A percentile compares a stretch with the other conserved stretches of the same genome.
phyloP scores from a whole-genome alignment of 1,140 invertebrate genomes.

The Acromyrmex heyeri region DNA sequence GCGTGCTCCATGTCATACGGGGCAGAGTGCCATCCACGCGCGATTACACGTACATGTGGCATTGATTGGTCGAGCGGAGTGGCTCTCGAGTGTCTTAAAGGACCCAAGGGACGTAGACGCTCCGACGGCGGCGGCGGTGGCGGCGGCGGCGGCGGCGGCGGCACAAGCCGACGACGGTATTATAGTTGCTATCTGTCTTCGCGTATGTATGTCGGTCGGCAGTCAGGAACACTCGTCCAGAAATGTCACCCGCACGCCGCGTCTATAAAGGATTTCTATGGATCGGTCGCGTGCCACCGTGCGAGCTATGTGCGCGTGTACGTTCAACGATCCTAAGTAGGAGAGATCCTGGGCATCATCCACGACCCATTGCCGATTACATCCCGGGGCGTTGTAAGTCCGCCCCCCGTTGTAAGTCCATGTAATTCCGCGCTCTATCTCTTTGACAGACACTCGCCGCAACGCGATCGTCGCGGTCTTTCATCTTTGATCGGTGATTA shows the following conservation, averaged over 20 bases:
- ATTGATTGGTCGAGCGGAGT: conserved; percentile 77
- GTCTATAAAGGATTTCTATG: conserved; percentile 83
- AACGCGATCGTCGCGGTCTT: conserved; percentile 10
- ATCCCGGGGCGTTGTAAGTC: conserved; percentile 69
- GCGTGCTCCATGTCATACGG: conserved; percentile 28
- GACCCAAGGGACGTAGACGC: conserved; percentile 72
- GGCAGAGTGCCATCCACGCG: conserved; percentile 59
- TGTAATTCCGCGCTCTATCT: conserved; percentile 73
- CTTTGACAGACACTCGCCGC: conserved; percentile 60
- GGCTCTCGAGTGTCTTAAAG: conserved; percentile 79
- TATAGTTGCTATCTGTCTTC: conserved; percentile 83
- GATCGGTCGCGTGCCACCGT: conserved; percentile 84
- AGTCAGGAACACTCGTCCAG: conserved; percentile 85
- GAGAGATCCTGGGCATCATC: conserved; percentile 46
- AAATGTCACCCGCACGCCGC: conserved; percentile 83
- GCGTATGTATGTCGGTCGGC: conserved; percentile 81
- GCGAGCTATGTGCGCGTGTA: conserved; percentile 74
- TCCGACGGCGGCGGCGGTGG: conserved; percentile 52
- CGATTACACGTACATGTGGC: conserved; percentile 72
- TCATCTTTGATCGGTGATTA: conserved; percentile 46
- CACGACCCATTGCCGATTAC: conserved; percentile 70
- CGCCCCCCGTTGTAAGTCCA: conserved; percentile 18
- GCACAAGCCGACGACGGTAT: conserved; percentile 69
- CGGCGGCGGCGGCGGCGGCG: conserved; percentile 67
- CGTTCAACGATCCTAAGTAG: conserved; percentile 70